Evolutionary conservation across 2,797 vertebrate species (phyloP).

Genomic region (Phoxinus dragarum): DNA sequence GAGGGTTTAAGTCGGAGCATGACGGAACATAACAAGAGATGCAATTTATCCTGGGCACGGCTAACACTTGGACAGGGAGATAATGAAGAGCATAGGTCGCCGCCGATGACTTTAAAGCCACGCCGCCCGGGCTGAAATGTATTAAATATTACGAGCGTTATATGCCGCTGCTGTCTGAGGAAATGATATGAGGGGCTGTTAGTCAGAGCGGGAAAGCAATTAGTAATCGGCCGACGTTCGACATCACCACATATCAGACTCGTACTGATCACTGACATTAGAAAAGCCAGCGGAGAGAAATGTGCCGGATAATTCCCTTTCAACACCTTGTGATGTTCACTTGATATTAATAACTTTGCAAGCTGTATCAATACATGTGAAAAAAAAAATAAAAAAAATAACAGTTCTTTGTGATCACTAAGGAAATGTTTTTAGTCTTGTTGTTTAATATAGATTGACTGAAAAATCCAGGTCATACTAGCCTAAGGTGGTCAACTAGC

Average conservation of each 20-base stretch:
- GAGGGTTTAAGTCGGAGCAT: conserved; percentile 61
- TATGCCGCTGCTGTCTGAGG: conserved; percentile 80
- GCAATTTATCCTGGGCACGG: conserved; percentile 94
- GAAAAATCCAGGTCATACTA: background rate
- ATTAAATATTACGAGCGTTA: conserved; percentile 95
- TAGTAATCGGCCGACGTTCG: conserved; percentile 70
- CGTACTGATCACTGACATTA: conserved; percentile 69
- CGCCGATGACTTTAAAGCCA: conserved; percentile 97
- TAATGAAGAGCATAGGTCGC: conserved; percentile 99
- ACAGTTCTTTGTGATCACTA: conserved; percentile 7
- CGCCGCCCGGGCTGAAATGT: conserved; percentile 90
- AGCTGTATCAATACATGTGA: background rate
- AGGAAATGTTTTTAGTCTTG: background rate
- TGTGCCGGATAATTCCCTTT: conserved; percentile 23
- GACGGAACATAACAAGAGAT: conserved; percentile 85
- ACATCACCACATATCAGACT: conserved; percentile 69
- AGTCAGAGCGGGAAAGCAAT: conserved; percentile 70
- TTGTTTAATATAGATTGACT: background rate
- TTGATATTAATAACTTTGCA: conserved; percentile 37
- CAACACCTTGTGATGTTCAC: conserved; percentile 20
- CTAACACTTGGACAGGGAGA: conserved; percentile 97
- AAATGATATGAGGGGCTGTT: conserved; percentile 65
- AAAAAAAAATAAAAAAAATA: background rate
- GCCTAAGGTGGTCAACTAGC: background rate
- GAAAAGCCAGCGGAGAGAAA: conserved; percentile 61